Base-by-base conservation (phyloP, 1,140 invertebrate genomes). In the Pogonognathellus flavescens region DNA sequence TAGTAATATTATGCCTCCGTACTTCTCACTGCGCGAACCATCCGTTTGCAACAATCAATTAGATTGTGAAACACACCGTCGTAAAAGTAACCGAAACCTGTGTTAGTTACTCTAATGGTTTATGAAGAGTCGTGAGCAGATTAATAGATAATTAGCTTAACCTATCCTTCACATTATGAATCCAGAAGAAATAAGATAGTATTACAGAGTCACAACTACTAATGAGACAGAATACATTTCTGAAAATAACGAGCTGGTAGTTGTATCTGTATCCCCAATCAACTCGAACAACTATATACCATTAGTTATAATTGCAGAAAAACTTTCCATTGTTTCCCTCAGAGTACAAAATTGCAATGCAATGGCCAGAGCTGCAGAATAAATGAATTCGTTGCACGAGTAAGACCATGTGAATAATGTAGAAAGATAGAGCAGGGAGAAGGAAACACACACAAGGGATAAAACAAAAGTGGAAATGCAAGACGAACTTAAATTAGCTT, bases 61-160 rank as follows among this genome's bases (percentile, higher is more conserved):
- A 66, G 25, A 66, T 66, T 66, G 14, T 25, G 25, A 66, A 66
- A 20, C 62, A 66, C 13, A 66, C 20, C 62, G 62, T 25, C 14
- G 62, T 25, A 7, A 9, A 25, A 25, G 62, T 66, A 66, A 66
- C 62, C 25, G 62, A 66, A 66, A 66, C 62, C 25, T 66, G 25
- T 25, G 62, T 66, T 66, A 66, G 62, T 66, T 66, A 66, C 20
- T 66, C 14, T 20, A 41, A 41, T 41, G 6, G 31, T 41, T 41
- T 41, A 41, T 25, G 62, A 25, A n/a, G 59, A 25, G 62, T 25
- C 20, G 25, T 20, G 25, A 20, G 25, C 20, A 25, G 62, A 66
- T 66, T 66, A 66, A 66, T 25, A 25, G 62, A 25, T 13, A 66
- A 66, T 66, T 25, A 66, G 62, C 62, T 20, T 25, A 66, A 25